Base-by-base conservation (phyloP, 2,113 vertebrate species). In the Psilopsiagon aymara region DNA sequence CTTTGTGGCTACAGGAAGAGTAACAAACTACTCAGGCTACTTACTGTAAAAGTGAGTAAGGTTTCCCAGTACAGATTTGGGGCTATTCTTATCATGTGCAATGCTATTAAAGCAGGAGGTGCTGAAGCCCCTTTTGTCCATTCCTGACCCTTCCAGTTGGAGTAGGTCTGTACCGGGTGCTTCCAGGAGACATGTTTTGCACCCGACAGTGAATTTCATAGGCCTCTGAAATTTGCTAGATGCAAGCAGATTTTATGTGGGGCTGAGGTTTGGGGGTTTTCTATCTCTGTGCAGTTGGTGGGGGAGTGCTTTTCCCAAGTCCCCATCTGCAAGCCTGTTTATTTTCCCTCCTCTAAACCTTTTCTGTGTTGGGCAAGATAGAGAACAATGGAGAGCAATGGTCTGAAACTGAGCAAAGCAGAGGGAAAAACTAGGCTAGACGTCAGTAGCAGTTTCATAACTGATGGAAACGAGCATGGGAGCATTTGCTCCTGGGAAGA, bases 401-500 rank as follows among this genome's bases (percentile, higher is more conserved):
- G 46, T 93, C 88, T 95, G 92, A 93, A 86, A 84, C 82, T 68
- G 82, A 92, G 88, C 44, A 82, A 90, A 86, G 57, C 5, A 0
- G 31, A 28, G 4, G 46, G 18, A 0, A 17, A 67, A 90, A 67
- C 63, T 81, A 86, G 80, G 55, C 60, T 86, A 27, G 62, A 41
- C 8, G 8, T 95, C 82, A 92, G 80, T 17, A 84, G 21, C 28
- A 75, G 82, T 96, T 94, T 96, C 82, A 76, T 94, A 95, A 95
- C 39, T 0, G 4, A 55, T 82, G 82, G 82, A 59, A 96, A 94
- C 1, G 4, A 63, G 41, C 57, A 74, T 74, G 80, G 90, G 62
- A 91, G 62, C 11, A 17, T 76, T 83, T 84, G 64, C 35, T 80
- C 35, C 63, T 92, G 80, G 86, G 91, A 96, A 93, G 74, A 95